Base-by-base conservation (phyloP, 2,797 vertebrate species). In the Sebastolobus alascanus region DNA sequence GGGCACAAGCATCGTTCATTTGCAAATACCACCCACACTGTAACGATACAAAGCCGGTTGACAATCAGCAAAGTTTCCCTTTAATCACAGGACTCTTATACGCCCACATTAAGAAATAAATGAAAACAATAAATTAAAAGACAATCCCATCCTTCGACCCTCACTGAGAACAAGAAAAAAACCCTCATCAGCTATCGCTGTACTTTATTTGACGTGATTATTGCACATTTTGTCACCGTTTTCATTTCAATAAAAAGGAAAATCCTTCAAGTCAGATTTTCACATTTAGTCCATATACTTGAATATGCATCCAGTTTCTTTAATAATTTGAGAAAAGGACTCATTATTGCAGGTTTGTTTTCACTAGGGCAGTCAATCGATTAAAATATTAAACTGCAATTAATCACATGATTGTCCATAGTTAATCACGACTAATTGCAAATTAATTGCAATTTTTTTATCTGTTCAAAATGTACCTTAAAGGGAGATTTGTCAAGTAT, bases 51-150 rank as follows among this genome's bases (percentile, higher is more conserved):
- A 16, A 43, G 27, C 27, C 14, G 8, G 27, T 16, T 16, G 1
- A 8, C 7, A 58, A 58, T 58, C 55, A 2, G 27, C 27, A 60
- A 33, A 31, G 4, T 20, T 20, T n/a, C 31, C 33, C 29, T 58
- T 55, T 18, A 85, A 89, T 84, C 80, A 74, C 82, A 84, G 31
- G 74, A 52, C 35, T 40, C 54, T 6, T 14, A 13, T 8, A 63
- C 22, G 13, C n/a, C 75, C 35, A 74, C 61, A 64, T 18, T 33
- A 16, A 46, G 54, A 6, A 65, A 70, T 60, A 31, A 31, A 75
- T 55, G 3, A 58, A 73, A 84, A 67, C 59, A 56, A 76, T 69
- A 76, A 88, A 83, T 59, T 31, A 83, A 87, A 86, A 83, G 67
- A 85, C 65, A 67, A 22, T 31, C 38, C 38, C 31, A 73, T 80